Conservation (phyloP, 2,113 vertebrate species). For the Hydrolagus affinis region DNA sequence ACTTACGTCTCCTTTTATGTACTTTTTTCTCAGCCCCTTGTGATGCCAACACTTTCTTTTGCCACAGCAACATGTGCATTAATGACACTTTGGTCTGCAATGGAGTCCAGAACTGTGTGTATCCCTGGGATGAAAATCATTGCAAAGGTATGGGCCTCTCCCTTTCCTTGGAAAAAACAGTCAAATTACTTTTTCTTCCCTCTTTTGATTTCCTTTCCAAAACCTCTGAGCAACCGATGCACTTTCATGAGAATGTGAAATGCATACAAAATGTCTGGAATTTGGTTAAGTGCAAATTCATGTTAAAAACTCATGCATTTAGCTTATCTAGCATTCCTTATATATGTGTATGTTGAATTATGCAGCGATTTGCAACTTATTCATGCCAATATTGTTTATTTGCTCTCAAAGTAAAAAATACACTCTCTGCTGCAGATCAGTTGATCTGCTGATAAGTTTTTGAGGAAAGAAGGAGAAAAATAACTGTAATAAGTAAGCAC, state of each 20-base stretch:
- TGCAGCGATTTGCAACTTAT: neutral
- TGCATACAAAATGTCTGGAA: neutral
- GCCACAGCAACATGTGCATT: slow-evolving; percentile 98
- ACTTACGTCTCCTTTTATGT: slow-evolving; percentile 29
- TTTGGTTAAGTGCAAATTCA: slow-evolving; percentile 2
- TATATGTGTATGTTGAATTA: neutral
- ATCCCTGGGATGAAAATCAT: slow-evolving; percentile 97
- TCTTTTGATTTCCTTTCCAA: neutral
- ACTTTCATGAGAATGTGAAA: too few relatives aligned
- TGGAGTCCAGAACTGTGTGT: slow-evolving; percentile 94
- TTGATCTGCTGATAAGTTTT: neutral
- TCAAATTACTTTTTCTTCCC: neutral
- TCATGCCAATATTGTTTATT: neutral
- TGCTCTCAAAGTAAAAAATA: neutral
- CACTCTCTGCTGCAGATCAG: neutral
- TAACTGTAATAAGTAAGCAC: too few relatives aligned
- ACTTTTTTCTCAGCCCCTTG: slow-evolving; percentile 72
- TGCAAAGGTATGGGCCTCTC: slow-evolving; percentile 78
- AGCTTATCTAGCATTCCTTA: neutral
- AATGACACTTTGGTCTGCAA: slow-evolving; percentile 96
- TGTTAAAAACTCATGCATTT: neutral
- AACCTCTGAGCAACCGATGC: neutral
- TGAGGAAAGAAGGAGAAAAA: neutral
- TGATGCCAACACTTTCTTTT: slow-evolving; percentile 90
- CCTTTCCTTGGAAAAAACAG: neutral